Percentiles rank a stretch among this genome's conserved stretches.
These are phyloP conservation scores for human DNA, from an alignment of 2,113 vertebrate species.

Conservation along the genomic window DNA sequence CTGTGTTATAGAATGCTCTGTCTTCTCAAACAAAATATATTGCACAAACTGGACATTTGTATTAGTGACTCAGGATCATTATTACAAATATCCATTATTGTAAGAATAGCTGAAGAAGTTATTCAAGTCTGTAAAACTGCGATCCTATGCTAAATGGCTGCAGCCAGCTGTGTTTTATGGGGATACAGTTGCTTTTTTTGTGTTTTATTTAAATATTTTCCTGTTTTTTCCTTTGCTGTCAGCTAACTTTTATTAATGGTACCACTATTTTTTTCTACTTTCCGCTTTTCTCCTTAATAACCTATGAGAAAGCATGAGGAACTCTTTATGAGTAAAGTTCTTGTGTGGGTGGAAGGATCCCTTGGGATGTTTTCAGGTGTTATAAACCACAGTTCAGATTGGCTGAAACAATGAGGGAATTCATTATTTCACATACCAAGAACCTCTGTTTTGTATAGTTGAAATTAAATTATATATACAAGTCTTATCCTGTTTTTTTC, in stretches of 20 bases:
- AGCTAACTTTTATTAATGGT: slow-evolving; percentile 24
- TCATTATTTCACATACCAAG: slow-evolving; percentile 46
- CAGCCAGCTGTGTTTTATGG: not conserved
- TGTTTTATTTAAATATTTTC: slow-evolving; percentile 47
- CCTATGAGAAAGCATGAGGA: not conserved
- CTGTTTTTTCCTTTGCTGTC: slow-evolving; percentile 22
- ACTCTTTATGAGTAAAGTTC: not conserved
- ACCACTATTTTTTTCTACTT: not conserved
- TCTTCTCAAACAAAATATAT: slow-evolving; percentile 29
- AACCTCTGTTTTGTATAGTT: slow-evolving; percentile 1
- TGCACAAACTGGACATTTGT: not conserved
- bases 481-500: slow-evolving; percentile 53
- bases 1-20: not conserved
- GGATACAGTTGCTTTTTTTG: not conserved
- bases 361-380: slow-evolving; percentile 23
- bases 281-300: slow-evolving; percentile 20
- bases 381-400: slow-evolving; percentile 33
- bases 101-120: slow-evolving; percentile 45
- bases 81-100: slow-evolving; percentile 38
- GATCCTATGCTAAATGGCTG: not conserved
- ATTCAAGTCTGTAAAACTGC: slow-evolving; percentile 16
- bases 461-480: slow-evolving; percentile 24
- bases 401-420: slow-evolving; percentile 56
- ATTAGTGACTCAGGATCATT: slow-evolving; percentile 40
- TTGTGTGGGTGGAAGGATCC: not conserved